phyloP scores from a whole-genome alignment of 2,797 vertebrate genomes.

The Margarornis squamiger region DNA sequence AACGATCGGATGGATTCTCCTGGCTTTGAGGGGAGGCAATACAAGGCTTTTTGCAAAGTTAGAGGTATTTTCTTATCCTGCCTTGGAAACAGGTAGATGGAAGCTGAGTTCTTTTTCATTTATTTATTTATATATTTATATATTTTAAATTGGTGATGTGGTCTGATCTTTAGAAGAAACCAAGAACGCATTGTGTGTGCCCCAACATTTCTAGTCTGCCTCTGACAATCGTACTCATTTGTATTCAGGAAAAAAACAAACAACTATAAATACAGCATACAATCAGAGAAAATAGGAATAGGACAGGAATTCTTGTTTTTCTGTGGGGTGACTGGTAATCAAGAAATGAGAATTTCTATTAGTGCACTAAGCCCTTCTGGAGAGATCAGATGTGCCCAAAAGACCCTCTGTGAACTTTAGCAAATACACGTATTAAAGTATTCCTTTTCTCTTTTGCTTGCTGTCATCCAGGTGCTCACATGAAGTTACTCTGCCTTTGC shows the following conservation, averaged over 20 bases:
- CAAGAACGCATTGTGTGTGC: not conserved
- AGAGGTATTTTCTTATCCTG: not conserved
- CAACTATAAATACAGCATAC: not conserved
- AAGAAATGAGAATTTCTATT: not conserved
- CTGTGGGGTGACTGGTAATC: not conserved
- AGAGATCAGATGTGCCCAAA: not conserved
- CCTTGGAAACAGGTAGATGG: not conserved
- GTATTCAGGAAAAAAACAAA: not conserved
- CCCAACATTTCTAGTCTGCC: not conserved
- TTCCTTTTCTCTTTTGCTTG: not conserved
- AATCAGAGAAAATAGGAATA: not conserved
- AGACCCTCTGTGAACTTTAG: not conserved
- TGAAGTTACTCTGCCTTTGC: not conserved
- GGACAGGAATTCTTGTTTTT: not conserved
- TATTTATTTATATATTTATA: not conserved
- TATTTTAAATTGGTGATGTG: not conserved
- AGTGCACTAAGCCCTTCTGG: not conserved
- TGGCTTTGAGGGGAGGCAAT: not conserved
- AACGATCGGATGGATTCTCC: slow-evolving; percentile 12
- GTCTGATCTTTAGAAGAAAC: not conserved
- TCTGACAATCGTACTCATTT: not conserved
- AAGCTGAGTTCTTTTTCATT: not conserved
- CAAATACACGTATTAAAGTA: not conserved
- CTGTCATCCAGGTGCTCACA: not conserved
- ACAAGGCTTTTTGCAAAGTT: not conserved